Base-by-base conservation (phyloP, 1,140 invertebrate genomes). In the Macrotrachela quadricornifera region DNA sequence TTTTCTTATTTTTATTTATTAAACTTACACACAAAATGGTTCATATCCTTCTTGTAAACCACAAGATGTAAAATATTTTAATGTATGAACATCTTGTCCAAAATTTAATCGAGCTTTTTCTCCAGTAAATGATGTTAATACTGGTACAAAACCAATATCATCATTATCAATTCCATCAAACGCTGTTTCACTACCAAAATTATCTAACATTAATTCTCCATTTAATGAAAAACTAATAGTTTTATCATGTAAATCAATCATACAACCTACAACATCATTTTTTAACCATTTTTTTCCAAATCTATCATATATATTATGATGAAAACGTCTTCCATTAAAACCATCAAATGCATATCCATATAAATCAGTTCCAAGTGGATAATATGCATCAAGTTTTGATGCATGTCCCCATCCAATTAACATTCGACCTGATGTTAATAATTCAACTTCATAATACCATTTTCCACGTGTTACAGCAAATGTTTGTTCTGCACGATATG, bases 171-270 rank as follows among this genome's bases (percentile, higher is more conserved):
- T 86, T 61, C 92, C 88, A 18, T 86, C 83, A 68, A 99, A 99
- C 6, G 94, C 91, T 12, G 91, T 94, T 73, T 99, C 94, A 15
- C 90, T 87, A 9, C 94, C 94, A 54, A 76, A 38, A 81, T 60
- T 58, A 64, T 96, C 92, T 83, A 99, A 90, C 58, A 99, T 73
- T 37, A 97, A 74, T 71, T 99, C 94, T 51, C 94, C 94, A 68
- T 99, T 99, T 16, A 99, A 67, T 13, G 92, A 96, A 68, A 95
- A 99, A 91, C 85, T 88, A 74, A 92, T 90, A 49, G 81, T 85
- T 73, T 77, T 78, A 75, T 92, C 87, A 68, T 76, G 74, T 59
- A 90, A 78, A 72, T 94, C 85, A 70, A 94, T 77, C 79, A 94
- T 86, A 76, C 84, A 90, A 64, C 85, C 87, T 65, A 94, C 80